A percentile compares a stretch with the other conserved stretches of the same genome.
Evolutionary conservation across 2,113 vertebrate genomes (phyloP).

Genomic region (Phyllopteryx taeniolatus): DNA sequence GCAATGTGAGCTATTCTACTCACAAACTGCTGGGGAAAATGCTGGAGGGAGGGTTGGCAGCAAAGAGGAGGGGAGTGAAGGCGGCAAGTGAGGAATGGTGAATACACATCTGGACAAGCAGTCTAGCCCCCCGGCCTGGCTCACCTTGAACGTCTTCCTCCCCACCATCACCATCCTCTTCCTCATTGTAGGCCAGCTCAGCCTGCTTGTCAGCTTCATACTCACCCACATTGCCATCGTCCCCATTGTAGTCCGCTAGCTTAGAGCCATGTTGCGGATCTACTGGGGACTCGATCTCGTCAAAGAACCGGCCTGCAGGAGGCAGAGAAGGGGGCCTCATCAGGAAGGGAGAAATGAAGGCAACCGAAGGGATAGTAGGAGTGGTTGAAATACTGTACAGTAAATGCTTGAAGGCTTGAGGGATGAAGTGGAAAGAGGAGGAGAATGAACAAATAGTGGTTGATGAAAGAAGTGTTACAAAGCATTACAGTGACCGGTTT

Average conservation of each 20-base stretch:
- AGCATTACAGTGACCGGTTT: not conserved
- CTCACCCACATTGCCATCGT: constrained; percentile 99
- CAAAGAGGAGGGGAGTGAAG: constrained; percentile 58
- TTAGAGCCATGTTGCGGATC: constrained; percentile 98
- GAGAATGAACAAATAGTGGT: constrained; percentile 5
- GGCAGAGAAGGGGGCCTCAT: constrained; percentile 87
- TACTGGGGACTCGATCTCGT: constrained; percentile 99
- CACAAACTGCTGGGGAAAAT: constrained; percentile 32
- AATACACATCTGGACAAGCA: constrained; percentile 61
- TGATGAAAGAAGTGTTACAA: not conserved
- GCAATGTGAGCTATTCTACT: constrained; percentile 68
- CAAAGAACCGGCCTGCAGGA: constrained; percentile 99
- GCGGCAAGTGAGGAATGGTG: constrained; percentile 61
- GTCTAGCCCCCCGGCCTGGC: constrained; percentile 76
- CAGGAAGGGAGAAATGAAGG: constrained; percentile 77
- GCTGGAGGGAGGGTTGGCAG: constrained; percentile 70
- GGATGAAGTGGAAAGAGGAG: constrained; percentile 26
- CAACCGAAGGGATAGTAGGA: constrained; percentile 49
- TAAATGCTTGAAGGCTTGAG: constrained; percentile 30
- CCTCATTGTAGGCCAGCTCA: constrained; percentile 99
- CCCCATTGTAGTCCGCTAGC: constrained; percentile 99
- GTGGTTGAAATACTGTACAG: constrained; percentile 34
- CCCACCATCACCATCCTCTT: constrained; percentile 99
- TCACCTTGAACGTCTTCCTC: constrained; percentile 99
- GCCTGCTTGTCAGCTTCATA: constrained; percentile 99